These are phyloP conservation scores for Halictus rubicundus DNA, from an alignment of 1,140 invertebrate species.

Conservation along the genomic window DNA sequence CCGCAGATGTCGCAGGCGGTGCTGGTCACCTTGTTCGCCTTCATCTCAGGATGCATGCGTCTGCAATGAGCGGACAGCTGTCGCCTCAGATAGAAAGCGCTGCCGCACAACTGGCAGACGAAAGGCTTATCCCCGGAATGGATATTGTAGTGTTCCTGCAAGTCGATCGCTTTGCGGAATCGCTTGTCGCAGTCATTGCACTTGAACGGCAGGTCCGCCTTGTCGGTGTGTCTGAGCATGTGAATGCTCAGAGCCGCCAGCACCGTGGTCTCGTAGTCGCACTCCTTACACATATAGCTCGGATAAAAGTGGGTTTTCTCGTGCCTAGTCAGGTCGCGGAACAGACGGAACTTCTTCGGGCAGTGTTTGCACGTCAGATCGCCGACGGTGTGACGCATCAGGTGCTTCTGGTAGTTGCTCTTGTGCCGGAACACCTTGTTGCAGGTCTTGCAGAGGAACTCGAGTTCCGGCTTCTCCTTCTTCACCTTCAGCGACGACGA, in stretches of 20 bases:
- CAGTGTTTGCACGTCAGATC: conserved; percentile 77
- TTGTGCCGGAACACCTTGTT: conserved; percentile 76
- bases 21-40: conserved; percentile 75
- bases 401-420: conserved; percentile 77
- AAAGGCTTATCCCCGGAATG: conserved; percentile 81
- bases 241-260: conserved; percentile 74
- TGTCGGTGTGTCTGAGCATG: conserved; percentile 74
- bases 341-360: conserved; percentile 75
- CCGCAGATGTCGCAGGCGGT: conserved; percentile 80
- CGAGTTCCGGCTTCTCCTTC: conserved; percentile 62
- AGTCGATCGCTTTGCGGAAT: conserved; percentile 80
- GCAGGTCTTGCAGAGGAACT: conserved; percentile 74
- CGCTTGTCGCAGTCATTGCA: conserved; percentile 84
- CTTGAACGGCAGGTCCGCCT: conserved; percentile 81
- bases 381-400: conserved; percentile 72
- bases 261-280: conserved; percentile 78
- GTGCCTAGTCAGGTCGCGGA: conserved; percentile 76
- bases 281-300: conserved; percentile 76
- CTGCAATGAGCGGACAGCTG: conserved; percentile 76
- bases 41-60: conserved; percentile 74
- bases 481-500: conserved; percentile 50
- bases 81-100: conserved; percentile 79
- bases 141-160: conserved; percentile 79
- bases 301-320: conserved; percentile 78
- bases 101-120: conserved; percentile 82